Evolutionary conservation across 2,113 vertebrate genomes (phyloP), one percentile per base, ranked within the genome.

Genomic region (Gavialis gangeticus): DNA sequence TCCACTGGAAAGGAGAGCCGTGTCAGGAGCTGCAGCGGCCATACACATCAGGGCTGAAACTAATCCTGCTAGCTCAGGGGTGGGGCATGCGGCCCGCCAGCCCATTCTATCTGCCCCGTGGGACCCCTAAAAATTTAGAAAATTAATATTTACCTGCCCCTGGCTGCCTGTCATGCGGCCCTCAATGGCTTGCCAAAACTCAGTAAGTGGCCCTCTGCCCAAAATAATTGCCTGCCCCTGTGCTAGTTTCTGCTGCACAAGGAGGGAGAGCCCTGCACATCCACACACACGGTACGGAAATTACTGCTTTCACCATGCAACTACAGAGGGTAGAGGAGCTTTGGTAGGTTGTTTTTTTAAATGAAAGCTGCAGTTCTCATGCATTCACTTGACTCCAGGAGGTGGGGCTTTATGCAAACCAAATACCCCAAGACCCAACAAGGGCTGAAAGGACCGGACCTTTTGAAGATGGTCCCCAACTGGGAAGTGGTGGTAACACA

Each of bases 331-430:
- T 3, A 16, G 78, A 89, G 46, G 46, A 91, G n/a, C 25, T 92
- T 82, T 1, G 0, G 46, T 46, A 7, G 46, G 46, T 7, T 56
- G 58, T 78, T 54, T 27, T 22, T 0, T 1, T 24, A 6, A n/a
- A 75, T 30, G 57, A 81, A 24, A 91, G 17, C n/a, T 63, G 78
- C 34, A 37, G 34, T 12, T 71, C 17, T 2, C 0, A 30, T 27
- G 63, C 25, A 13, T 64, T 79, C 62, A 85, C 21, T 4, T 25
- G 78, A 62, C 56, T 78, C 46, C 46, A 59, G 73, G 34, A 93
- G 73, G 58, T 1, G 6, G 27, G 21, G 57, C 18, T 85, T 25
- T 17, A 4, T 63, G 6, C 1, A 7, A 71, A 17, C 22, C 19
- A 34, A 34, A 17, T 4, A 34, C 57, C 30, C 14, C 34, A 15